phyloP scores from a whole-genome alignment of 2,113 vertebrate species.

The Pygoscelis adeliae region DNA sequence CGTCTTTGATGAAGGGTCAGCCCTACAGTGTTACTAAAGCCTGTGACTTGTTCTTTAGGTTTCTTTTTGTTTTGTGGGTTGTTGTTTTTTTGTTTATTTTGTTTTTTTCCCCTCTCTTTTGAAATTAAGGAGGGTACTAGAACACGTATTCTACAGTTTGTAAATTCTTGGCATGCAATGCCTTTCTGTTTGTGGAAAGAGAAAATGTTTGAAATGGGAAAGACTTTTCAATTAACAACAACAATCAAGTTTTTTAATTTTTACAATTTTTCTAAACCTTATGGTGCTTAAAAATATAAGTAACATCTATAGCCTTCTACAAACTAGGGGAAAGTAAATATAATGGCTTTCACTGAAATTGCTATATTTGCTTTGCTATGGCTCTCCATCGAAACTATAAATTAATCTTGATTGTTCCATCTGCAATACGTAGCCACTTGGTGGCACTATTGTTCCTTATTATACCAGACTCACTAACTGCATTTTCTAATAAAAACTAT shows the following conservation, averaged over 20 bases:
- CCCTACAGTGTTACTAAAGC: background rate
- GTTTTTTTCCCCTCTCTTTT: background rate
- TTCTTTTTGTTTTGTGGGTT: background rate
- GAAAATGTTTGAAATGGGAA: background rate
- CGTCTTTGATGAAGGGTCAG: too few relatives aligned
- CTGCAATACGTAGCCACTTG: background rate
- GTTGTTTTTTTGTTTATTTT: background rate
- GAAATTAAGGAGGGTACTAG: background rate
- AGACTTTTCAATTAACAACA: background rate
- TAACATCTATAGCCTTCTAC: background rate
- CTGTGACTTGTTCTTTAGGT: background rate
- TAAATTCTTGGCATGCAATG: background rate
- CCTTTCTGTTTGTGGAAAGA: background rate
- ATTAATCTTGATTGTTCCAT: rapidly evolving
- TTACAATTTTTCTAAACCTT: background rate
- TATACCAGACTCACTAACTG: rapidly evolving
- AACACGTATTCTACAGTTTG: background rate
- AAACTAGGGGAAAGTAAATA: too few relatives aligned
- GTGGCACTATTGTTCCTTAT: constrained; percentile 39
- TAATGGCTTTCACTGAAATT: rapidly evolving
- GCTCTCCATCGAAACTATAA: rapidly evolving
- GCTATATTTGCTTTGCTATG: rapidly evolving
- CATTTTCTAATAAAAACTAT: rapidly evolving
- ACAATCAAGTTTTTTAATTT: background rate
- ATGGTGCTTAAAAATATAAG: background rate